Evolutionary conservation across 2,888 invertebrate genomes (phyloP), one percentile per base, ranked within the genome.

Genomic region (Schrankia costaestrigalis): DNA sequence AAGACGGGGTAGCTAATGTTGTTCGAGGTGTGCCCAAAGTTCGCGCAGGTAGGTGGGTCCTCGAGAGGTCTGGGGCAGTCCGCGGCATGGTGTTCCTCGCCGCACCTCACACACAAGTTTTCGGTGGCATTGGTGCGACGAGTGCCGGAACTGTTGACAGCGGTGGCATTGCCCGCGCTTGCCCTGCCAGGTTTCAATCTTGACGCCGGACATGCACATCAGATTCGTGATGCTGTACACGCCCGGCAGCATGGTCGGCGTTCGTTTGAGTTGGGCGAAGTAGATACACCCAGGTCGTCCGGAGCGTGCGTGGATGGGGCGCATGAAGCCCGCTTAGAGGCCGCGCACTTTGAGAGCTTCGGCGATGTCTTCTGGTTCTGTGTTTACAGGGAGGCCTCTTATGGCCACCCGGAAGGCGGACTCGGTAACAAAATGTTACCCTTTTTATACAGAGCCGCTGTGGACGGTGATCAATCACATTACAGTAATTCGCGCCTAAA

Each of bases 281-380:
- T 31, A 42, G 1, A 50, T 28, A 26, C 41, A 45, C 0, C 43
- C 43, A 0, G 42, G 45, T 1, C 42, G 11, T 1, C 38, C 48
- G 9, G 8, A 4, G 0, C 39, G 5, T 0, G 37, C 38, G 1
- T 11, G 21, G 0, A 46, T 42, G 8, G n/a, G 12, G 3, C 28
- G 23, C 3, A 31, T 21, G 3, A 28, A 35, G 1, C 24, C 30
- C 1, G 26, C 19, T 1, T 26, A n/a, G n/a, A n/a, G n/a, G n/a
- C n/a, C n/a, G n/a, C n/a, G n/a, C n/a, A n/a, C n/a, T n/a, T n/a
- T n/a, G n/a, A n/a, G n/a, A n/a, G n/a, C n/a, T n/a, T n/a, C n/a
- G n/a, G n/a, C n/a, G n/a, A n/a, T n/a, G n/a, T n/a, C n/a, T n/a
- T n/a, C n/a, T n/a, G n/a, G n/a, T n/a, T n/a, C n/a, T n/a, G n/a